These are phyloP conservation scores for Aphelenchoides fujianensis DNA, from an alignment of 1,140 invertebrate species.

Conservation along the genomic window DNA sequence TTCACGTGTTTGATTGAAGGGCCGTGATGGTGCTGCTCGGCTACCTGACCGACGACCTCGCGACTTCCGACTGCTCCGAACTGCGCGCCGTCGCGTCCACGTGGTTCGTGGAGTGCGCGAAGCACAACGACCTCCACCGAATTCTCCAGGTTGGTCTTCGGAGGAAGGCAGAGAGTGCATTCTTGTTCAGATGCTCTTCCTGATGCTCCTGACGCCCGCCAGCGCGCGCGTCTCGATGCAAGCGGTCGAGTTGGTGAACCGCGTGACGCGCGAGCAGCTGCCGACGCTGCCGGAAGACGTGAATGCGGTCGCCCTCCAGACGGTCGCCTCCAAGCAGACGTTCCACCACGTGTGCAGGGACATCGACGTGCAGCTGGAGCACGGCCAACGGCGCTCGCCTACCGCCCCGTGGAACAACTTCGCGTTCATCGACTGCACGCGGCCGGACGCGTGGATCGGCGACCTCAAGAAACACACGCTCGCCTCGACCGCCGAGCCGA, in stretches of 20 bases:
- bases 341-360: conserved; percentile 53
- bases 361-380: conserved; percentile 24
- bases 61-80: conserved; percentile 33
- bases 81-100: conserved; percentile 46
- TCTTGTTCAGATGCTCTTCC: conserved; percentile 72
- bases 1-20: no score
- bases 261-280: conserved; percentile 48
- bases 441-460: neutral
- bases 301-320: conserved; percentile 39
- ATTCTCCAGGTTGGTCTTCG: conserved; percentile 72
- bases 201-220: conserved; percentile 76
- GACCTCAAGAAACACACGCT: conserved; percentile 10
- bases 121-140: conserved; percentile 72
- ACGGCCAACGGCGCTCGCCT: neutral
- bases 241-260: conserved; percentile 70
- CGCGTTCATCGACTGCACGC: conserved; percentile 31
- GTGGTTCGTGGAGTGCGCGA: conserved; percentile 72
- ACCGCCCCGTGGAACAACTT: conserved; percentile 37
- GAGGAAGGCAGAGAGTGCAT: conserved; percentile 63
- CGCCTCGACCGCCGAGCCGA: neutral
- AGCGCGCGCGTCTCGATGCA: conserved; percentile 81
- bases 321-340: conserved; percentile 36
- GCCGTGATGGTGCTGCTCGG: conserved; percentile 59
- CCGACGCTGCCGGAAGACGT: conserved; percentile 36
- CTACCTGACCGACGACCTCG: conserved; percentile 53